Evolutionary conservation across 2,113 vertebrate genomes (phyloP).

Genomic region (crab-eating macaque (Macaca fascicularis)): T2T-MFA8v1.1 NC_088395.1:7553501-7554000

Average conservation of each 20-base stretch:
- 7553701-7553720: not conserved
- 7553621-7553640: not conserved
- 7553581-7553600: not conserved
- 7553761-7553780: too few species aligned
- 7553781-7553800: accelerated
- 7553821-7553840: accelerated
- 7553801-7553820: accelerated
- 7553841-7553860: accelerated
- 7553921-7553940: not conserved
- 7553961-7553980: not conserved
- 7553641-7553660: slow-evolving; percentile 1
- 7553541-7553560: slow-evolving; percentile 17
- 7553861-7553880: accelerated
- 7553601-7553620: slow-evolving; percentile 35
- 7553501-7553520: not conserved
- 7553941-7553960: accelerated
- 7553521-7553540: not conserved
- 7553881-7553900: not conserved
- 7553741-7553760: accelerated
- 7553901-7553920: accelerated
- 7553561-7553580: slow-evolving; percentile 14
- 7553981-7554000: not conserved
- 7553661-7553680: not conserved
- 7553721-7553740: not conserved
- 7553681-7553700: not conserved